These are phyloP conservation scores for Physocephala rufipes DNA, from an alignment of 2,888 invertebrate species.

Conservation along the genomic window DNA sequence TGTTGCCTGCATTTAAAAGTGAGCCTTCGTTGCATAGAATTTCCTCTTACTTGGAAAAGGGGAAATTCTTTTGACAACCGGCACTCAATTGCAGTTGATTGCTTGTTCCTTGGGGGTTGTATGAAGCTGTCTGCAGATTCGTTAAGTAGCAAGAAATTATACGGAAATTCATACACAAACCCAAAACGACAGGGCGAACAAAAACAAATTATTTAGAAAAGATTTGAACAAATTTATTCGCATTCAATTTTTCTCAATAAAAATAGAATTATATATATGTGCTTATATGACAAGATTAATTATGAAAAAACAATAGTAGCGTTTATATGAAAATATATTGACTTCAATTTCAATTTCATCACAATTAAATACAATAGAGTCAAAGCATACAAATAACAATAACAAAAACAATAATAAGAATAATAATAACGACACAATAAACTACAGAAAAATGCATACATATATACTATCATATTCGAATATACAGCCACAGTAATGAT, in stretches of 20 bases:
- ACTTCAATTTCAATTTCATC: constrained; percentile 41
- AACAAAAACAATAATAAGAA: not conserved
- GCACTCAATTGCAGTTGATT: too few species aligned
- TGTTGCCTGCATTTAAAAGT: too few species aligned
- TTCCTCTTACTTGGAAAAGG: too few species aligned
- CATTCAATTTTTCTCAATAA: too few species aligned
- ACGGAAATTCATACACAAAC: not conserved
- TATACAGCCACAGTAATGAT: constrained; percentile 9
- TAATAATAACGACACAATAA: not conserved
- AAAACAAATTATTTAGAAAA: constrained; percentile 5
- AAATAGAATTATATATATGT: too few species aligned
- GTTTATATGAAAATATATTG: constrained; percentile 44
- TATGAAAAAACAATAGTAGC: too few species aligned
- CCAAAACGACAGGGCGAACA: constrained; percentile 12
- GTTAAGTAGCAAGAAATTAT: too few species aligned
- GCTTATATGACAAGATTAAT: not conserved
- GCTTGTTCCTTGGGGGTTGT: too few species aligned
- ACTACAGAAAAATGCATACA: constrained; percentile 14
- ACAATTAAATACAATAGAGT: constrained; percentile 33
- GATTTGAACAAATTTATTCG: too few species aligned
- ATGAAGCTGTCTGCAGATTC: too few species aligned
- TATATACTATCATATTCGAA: not conserved
- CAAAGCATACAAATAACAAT: constrained; percentile 19
- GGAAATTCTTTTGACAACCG: too few species aligned
- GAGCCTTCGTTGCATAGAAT: too few species aligned